phyloP scores from a whole-genome alignment of 2,113 vertebrate genomes.

The Myotis lucifugus region DNA sequence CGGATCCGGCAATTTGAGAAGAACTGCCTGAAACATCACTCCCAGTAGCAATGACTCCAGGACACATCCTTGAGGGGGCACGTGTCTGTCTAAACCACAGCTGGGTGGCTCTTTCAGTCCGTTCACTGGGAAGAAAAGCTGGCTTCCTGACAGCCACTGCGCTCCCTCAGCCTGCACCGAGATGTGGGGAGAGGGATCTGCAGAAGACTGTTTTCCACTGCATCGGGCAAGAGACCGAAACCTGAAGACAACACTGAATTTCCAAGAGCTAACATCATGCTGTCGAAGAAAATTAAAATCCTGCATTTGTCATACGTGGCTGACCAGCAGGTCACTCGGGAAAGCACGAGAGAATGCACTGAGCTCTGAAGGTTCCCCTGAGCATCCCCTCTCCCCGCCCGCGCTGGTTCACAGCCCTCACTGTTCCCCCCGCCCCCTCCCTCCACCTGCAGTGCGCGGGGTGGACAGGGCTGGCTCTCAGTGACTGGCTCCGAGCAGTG shows the following conservation, averaged over 20 bases:
- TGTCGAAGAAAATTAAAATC: background rate
- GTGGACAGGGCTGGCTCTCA: too few species aligned
- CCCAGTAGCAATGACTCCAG: background rate
- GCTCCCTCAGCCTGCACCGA: background rate
- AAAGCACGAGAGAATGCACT: background rate
- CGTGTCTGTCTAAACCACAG: background rate
- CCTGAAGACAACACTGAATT: background rate
- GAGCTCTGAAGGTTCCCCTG: background rate
- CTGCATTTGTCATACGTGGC: background rate
- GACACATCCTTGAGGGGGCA: background rate
- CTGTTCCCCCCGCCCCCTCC: too few species aligned
- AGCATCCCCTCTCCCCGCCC: background rate
- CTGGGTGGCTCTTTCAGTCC: background rate
- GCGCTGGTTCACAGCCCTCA: too few species aligned
- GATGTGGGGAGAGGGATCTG: background rate
- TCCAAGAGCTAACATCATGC: background rate
- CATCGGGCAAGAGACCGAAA: background rate
- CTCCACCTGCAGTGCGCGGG: too few species aligned
- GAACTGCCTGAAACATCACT: background rate
- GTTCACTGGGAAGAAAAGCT: background rate
- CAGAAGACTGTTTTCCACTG: background rate
- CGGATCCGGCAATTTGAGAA: background rate
- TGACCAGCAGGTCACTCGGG: background rate
- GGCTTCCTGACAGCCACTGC: background rate
- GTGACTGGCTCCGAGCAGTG: background rate